Conservation (phyloP, 2,797 vertebrate genomes). For the Xyrichtys novacula region DNA sequence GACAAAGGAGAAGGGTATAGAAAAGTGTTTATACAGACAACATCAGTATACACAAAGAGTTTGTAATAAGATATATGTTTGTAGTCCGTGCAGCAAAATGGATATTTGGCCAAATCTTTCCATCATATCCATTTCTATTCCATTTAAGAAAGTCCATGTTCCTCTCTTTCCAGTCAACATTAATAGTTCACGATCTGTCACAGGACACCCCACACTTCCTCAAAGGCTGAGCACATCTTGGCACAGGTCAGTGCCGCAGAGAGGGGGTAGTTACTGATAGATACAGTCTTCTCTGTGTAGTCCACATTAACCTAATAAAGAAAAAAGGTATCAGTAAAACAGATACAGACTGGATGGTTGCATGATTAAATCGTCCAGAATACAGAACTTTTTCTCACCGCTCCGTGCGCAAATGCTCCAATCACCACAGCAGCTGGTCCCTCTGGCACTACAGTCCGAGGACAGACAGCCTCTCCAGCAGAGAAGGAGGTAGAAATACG, state of each 20-base stretch:
- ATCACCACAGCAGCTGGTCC: constrained; percentile 92
- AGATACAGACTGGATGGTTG: not conserved
- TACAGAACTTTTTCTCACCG: constrained; percentile 82
- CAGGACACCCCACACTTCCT: constrained; percentile 94
- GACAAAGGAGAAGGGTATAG: constrained; percentile 24
- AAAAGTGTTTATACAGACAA: constrained; percentile 15
- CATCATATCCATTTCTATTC: constrained; percentile 12
- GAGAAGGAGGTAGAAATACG: constrained; percentile 93
- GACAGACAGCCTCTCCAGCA: constrained; percentile 79
- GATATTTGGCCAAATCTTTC: constrained; percentile 13
- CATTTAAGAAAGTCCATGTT: constrained; percentile 47
- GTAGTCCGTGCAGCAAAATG: constrained; percentile 13
- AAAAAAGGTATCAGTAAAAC: constrained; percentile 21
- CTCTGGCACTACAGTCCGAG: constrained; percentile 87
- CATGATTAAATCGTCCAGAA: not conserved
- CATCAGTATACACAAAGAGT: constrained; percentile 24
- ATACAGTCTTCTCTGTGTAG: constrained; percentile 93
- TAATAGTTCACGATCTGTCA: constrained; percentile 70
- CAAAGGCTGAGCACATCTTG: constrained; percentile 96
- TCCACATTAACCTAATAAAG: constrained; percentile 89
- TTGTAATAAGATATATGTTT: constrained; percentile 23
- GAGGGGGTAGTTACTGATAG: constrained; percentile 97
- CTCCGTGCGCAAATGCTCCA: constrained; percentile 96
- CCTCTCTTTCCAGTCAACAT: constrained; percentile 2
- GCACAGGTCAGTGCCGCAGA: constrained; percentile 96